A percentile compares a stretch with the other conserved stretches of the same genome.
These are phyloP conservation scores for Marasmarcha lunaedactyla DNA, from an alignment of 2,888 invertebrate species.

Conservation along the genomic window DNA sequence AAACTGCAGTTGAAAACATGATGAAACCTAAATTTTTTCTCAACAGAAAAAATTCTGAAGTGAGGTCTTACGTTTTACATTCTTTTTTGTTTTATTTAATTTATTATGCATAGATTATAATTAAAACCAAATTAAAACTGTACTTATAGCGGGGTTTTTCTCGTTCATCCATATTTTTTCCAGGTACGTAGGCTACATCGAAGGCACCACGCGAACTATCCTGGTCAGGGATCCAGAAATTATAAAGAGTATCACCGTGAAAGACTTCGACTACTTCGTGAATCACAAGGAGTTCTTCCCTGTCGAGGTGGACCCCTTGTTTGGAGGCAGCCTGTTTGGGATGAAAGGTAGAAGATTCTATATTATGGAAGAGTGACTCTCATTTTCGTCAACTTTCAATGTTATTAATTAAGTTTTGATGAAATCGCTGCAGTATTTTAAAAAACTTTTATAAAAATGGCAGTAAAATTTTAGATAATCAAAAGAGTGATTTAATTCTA, in stretches of 20 bases:
- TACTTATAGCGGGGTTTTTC: not conserved
- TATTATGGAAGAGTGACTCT: not conserved
- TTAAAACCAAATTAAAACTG: not conserved
- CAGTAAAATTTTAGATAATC: not conserved
- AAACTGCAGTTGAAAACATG: too few relatives aligned
- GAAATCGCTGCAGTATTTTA: not conserved
- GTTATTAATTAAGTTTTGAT: not conserved
- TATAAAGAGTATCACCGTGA: conserved; percentile 61
- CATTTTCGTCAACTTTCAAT: not conserved
- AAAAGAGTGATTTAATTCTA: too few relatives aligned
- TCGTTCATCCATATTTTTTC: not conserved
- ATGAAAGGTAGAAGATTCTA: conserved; percentile 35
- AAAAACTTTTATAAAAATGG: not conserved
- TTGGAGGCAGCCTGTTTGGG: conserved; percentile 37
- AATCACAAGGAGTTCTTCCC: conserved; percentile 50
- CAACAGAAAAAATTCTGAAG: too few relatives aligned
- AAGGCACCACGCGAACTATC: conserved; percentile 40
- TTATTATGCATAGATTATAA: not conserved
- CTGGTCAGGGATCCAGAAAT: conserved; percentile 65
- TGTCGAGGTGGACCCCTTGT: conserved; percentile 43
- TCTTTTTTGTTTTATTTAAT: too few relatives aligned
- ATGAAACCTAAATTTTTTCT: too few relatives aligned
- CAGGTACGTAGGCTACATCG: conserved; percentile 54
- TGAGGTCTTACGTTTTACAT: too few relatives aligned
- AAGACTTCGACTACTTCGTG: conserved; percentile 69